These are phyloP conservation scores for Amphipyra tragopoginis DNA, from an alignment of 2,888 invertebrate species.

Conservation along the genomic window DNA sequence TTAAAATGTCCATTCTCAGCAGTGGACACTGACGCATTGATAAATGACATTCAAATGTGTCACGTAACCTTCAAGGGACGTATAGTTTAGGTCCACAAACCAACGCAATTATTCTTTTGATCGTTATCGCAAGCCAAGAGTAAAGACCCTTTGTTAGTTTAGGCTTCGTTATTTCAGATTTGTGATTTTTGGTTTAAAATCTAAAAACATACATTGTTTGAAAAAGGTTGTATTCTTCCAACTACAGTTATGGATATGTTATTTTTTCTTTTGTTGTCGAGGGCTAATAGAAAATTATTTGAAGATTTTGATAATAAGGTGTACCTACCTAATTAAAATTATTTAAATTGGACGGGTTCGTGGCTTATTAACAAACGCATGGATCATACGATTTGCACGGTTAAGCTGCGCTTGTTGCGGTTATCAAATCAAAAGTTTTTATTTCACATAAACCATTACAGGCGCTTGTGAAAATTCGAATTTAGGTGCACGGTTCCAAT, in stretches of 20 bases:
- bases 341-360: too few relatives aligned
- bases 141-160: slow-evolving; percentile 48
- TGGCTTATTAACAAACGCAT: too few relatives aligned
- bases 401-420: too few relatives aligned
- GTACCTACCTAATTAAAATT: too few relatives aligned
- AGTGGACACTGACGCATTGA: slow-evolving; percentile 10
- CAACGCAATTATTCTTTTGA: slow-evolving; percentile 50
- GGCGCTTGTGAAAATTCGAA: too few relatives aligned
- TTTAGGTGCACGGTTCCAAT: too few relatives aligned
- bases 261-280: slow-evolving; percentile 15
- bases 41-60: slow-evolving; percentile 15
- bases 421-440: too few relatives aligned
- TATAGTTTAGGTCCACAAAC: slow-evolving; percentile 25
- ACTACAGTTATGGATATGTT: slow-evolving; percentile 22
- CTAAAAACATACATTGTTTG: slow-evolving; percentile 27
- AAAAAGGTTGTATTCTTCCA: slow-evolving; percentile 25
- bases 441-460: too few relatives aligned
- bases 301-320: too few relatives aligned
- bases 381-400: too few relatives aligned
- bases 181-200: slow-evolving; percentile 42
- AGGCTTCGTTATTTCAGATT: slow-evolving; percentile 53
- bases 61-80: slow-evolving; percentile 5
- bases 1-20: too few relatives aligned
- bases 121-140: slow-evolving; percentile 43
- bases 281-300: not conserved